Evolutionary conservation across 2,797 vertebrate genomes (phyloP).

Genomic region (Oophaga sylvatica): DNA sequence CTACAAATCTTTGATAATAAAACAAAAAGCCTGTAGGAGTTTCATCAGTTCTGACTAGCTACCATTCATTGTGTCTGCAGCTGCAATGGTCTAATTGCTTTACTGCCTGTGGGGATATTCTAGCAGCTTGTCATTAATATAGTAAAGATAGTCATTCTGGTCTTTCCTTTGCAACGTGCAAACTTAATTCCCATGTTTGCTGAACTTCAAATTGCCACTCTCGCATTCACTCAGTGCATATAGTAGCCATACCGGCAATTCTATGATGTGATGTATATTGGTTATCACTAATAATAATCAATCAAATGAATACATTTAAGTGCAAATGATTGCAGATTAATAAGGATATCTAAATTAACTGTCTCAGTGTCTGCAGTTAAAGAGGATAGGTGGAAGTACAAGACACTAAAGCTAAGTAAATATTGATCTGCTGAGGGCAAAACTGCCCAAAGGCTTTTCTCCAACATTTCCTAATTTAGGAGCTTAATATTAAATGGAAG

Average conservation of each 20-base stretch:
- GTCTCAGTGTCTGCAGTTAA: neutral
- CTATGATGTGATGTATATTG: neutral
- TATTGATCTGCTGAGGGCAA: neutral
- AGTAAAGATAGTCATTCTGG: constrained; percentile 28
- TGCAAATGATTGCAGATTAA: neutral
- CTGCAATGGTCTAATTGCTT: constrained; percentile 50
- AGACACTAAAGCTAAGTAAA: neutral
- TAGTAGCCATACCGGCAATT: neutral
- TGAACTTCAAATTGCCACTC: constrained; percentile 2
- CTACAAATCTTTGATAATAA: constrained; percentile 2
- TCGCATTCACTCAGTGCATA: neutral
- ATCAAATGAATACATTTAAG: neutral
- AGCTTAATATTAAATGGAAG: too few species aligned
- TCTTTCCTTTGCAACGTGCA: constrained; percentile 17
- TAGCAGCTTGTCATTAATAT: constrained; percentile 30
- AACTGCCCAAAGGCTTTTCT: too few species aligned
- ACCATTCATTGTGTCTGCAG: constrained; percentile 48
- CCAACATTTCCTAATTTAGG: too few species aligned
- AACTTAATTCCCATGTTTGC: constrained; percentile 14
- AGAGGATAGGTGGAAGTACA: neutral
- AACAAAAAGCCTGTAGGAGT: neutral
- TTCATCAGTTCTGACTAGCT: neutral
- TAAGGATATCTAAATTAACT: neutral
- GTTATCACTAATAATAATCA: neutral
- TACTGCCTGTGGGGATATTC: constrained; percentile 28